These are phyloP conservation scores for Urocyon cinereoargenteus DNA, from an alignment of 2,797 vertebrate species.

Conservation along the genomic window DNA sequence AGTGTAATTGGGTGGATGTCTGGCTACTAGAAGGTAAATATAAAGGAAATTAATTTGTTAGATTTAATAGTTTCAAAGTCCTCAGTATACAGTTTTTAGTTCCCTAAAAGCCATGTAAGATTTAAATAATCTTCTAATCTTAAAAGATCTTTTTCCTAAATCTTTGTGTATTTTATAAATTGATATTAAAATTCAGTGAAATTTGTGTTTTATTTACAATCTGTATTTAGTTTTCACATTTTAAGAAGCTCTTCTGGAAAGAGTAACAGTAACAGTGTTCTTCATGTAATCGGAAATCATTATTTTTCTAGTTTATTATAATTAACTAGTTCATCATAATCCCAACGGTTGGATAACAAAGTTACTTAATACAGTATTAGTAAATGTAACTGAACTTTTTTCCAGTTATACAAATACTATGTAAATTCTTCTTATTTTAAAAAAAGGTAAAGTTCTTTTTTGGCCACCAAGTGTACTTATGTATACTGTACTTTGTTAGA, in stretches of 20 bases:
- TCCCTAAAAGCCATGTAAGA: not conserved
- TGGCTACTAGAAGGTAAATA: not conserved
- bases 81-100: not conserved
- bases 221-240: not conserved
- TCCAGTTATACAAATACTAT: not conserved
- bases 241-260: not conserved
- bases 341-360: not conserved
- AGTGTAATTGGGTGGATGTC: not conserved
- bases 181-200: not conserved
- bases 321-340: not conserved
- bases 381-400: not conserved
- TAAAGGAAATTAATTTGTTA: not conserved
- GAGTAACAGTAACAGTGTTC: not conserved
- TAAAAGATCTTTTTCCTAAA: not conserved
- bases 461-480: not conserved
- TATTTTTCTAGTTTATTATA: not conserved
- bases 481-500: not conserved
- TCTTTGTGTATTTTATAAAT: slow-evolving; percentile 9
- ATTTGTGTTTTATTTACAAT: not conserved
- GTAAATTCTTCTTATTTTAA: not conserved
- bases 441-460: not conserved
- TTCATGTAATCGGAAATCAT: not conserved
- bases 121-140: not conserved
- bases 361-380: not conserved
- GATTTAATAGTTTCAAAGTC: not conserved